Base-by-base conservation (phyloP, 2,113 vertebrate species). In the Vidua macroura region DNA sequence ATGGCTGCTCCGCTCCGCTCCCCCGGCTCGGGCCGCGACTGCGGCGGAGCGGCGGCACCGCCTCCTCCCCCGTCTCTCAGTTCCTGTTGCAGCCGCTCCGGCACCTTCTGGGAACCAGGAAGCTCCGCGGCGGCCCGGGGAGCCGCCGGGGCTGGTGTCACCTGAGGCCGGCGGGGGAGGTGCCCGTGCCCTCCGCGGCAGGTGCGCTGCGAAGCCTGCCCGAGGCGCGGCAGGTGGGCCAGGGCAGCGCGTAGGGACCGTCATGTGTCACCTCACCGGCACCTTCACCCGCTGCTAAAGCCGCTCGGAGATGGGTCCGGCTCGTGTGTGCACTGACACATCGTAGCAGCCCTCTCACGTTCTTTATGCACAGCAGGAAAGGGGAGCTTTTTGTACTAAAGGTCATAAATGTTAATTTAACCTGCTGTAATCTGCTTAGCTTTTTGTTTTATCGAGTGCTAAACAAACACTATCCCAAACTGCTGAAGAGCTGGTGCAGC, bases 21-120 rank as follows among this genome's bases (percentile, higher is more conserved):
- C 83, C 87, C 92, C 84, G 77, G 80, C 94, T 84, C 83, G 66
- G 52, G 83, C 81, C 92, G 95, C 89, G 92, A 95, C 95, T 90
- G 97, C 96, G 77, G 93, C 91, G 49, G 94, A 78, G 92, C 94
- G 59, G 86, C 96, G 37, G 95, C 96, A 81, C 92, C 84, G 86
- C 94, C 96, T 89, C 94, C 96, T 87, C 90, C 91, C 64, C 76
- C 49, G 87, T 56, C 90, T 92, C 92, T 82, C 96, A 94, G 95
- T 96, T 95, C 95, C 96, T 96, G 96, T 96, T 95, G 90, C 93
- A 4, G 96, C 66, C 73, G 80, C 96, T 91, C 86, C 92, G 64
- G 87, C 97, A 96, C 96, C 97, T 93, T 91, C 96, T 31, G 95
- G 96, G 51, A 96, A 97, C 93, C 97, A 97, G 97, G 97, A 98